Evolutionary conservation across 1,140 invertebrate species (phyloP).

Genomic region (Trachelipus rathkii): DNA sequence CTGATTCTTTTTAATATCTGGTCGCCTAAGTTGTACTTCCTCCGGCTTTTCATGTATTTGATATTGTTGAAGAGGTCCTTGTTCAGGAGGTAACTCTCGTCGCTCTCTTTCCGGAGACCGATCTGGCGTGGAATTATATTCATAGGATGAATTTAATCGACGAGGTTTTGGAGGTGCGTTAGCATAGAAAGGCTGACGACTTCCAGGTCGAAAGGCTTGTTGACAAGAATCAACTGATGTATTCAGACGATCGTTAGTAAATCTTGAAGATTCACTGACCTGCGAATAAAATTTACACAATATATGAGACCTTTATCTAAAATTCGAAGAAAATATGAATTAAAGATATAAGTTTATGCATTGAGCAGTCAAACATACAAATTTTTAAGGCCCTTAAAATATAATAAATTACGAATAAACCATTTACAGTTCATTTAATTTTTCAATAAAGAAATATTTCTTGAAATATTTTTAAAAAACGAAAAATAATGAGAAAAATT

Average conservation of each 20-base stretch:
- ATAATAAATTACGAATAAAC: no score
- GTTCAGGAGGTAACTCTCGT: constrained; percentile 43
- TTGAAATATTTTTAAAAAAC: no score
- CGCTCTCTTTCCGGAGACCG: constrained; percentile 50
- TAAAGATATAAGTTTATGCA: not conserved
- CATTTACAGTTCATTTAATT: no score
- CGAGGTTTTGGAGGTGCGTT: constrained; percentile 83
- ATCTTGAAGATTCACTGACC: constrained; percentile 37
- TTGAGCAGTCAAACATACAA: not conserved
- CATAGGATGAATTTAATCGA: constrained; percentile 61
- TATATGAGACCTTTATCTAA: not conserved
- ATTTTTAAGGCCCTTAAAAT: no score
- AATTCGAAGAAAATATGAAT: not conserved
- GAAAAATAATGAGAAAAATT: no score
- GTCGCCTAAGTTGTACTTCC: not conserved
- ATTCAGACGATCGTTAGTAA: constrained; percentile 32
- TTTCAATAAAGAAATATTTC: no score
- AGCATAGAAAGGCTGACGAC: constrained; percentile 70
- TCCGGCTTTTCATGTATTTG: constrained; percentile 4
- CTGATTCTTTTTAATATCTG: constrained; percentile 15
- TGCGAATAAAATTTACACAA: constrained; percentile 14
- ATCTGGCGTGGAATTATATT: constrained; percentile 62
- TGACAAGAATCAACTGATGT: constrained; percentile 33
- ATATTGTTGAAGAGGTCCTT: constrained; percentile 32
- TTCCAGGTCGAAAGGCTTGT: constrained; percentile 27